Base-by-base conservation (phyloP, 2,888 invertebrate species). In the Idaea straminata region DNA sequence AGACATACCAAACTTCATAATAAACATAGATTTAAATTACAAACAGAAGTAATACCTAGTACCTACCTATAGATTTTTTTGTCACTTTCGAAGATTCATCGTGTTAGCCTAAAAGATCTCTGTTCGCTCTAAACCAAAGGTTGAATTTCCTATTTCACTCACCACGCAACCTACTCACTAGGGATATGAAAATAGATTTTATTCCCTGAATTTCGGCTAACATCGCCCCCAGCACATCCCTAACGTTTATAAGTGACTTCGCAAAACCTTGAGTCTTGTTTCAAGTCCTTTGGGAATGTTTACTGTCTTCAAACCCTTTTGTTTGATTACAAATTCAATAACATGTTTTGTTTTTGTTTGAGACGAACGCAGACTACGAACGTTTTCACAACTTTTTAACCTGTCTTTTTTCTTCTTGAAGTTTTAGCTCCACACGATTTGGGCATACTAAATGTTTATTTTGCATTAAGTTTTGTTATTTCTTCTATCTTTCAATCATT, bases 311-410 rank as follows among this genome's bases (percentile, higher is more conserved):
- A 47, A 47, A 47, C 47, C 47, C 47, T 47, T 47, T 47, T 47
- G 47, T 47, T 47, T 47, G 47, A 47, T 47, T 47, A 47, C 47
- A 47, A 47, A 47, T 47, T 47, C 47, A 47, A 47, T 47, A 47
- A 47, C n/a, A 4, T 59, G 36, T 7, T 16, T 59, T 71, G 35
- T 71, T 67, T 72, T 65, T 65, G 62, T 47, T 47, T 6, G 13
- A 47, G 47, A 13, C 4, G 47, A 13, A 47, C 47, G 47, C 13
- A 47, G 47, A 10, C 13, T 47, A 4, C 7, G 10, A 13, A 47
- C 47, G 5, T 47, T 47, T 7, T 2, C 13, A 47, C 13, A 25
- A 25, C 25, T 25, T 25, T 25, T 25, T 3, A 25, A 25, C 25
- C 25, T 25, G 25, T 25, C 25, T 25, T 25, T 25, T 25, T 25